Base-by-base conservation (phyloP, 2,888 invertebrate species). In the Neocrepidodera transversa region DNA sequence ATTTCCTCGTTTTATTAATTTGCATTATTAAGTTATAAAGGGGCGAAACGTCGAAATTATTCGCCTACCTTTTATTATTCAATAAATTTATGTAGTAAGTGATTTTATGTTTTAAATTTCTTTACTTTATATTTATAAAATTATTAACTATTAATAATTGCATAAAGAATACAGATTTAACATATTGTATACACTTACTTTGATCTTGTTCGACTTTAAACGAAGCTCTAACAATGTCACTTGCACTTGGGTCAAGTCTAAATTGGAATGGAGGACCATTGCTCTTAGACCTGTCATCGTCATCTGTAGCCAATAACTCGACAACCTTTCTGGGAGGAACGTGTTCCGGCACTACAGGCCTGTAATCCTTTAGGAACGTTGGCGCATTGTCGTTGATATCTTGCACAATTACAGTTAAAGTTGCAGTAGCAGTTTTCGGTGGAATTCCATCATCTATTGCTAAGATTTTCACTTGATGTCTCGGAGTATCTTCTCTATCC, bases 261-360 rank as follows among this genome's bases (percentile, higher is more conserved):
- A 97, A 92, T 72, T 94, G 91, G 85, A 97, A 97, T n/a, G 97
- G 96, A 36, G 97, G 96, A 0, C 97, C 97, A 76, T 96, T 96
- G 74, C 93, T 94, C 79, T 94, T 95, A 0, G 93, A 94, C 66
- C 95, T 85, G 77, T 95, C 95, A 74, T 95, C 95, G 75, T 95
- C 95, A 74, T 95, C 95, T 2, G 95, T 95, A 1, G 95, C 95
- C 68, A 95, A 82, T 64, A 95, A 92, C 81, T 95, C 95, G 2
- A 95, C 93, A 1, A 95, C 94, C 80, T 93, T 93, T 68, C 92
- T 87, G 1, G 95, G 94, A 7, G 92, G 90, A 47, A 93, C 91
- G 78, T 97, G 95, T 80, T 97, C 97, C 10, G 93, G 93, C 68
- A 97, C 83, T 16, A 97, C 95, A 0, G 95, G 95, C 66, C 96